phyloP scores from a whole-genome alignment of 2,797 vertebrate genomes.

The Distichodus sexfasciatus region DNA sequence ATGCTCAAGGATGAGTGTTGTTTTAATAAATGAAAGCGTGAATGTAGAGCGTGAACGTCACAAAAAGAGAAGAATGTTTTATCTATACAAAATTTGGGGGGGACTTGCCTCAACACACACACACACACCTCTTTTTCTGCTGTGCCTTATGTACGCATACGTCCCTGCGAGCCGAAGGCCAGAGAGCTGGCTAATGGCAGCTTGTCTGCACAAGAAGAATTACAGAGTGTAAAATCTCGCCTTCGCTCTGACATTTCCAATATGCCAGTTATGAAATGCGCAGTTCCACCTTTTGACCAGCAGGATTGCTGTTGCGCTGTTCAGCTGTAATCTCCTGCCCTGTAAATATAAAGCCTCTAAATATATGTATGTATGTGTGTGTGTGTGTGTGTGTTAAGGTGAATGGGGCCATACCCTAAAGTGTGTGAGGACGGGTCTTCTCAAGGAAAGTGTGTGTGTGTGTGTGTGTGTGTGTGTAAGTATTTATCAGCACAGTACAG shows the following conservation, averaged over 20 bases:
- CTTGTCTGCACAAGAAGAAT: not conserved
- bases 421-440: not conserved
- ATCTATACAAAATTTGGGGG: no score
- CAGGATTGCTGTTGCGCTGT: slow-evolving; percentile 37
- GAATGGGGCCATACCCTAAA: no score
- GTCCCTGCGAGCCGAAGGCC: not conserved
- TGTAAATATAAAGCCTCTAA: no score
- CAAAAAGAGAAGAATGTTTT: no score
- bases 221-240: not conserved
- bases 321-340: not conserved
- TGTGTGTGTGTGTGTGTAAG: no score
- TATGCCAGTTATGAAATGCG: slow-evolving; percentile 21
- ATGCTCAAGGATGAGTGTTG: not conserved
- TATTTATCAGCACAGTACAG: no score
- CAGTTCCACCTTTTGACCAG: slow-evolving; percentile 11
- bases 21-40: not conserved
- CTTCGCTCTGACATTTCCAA: slow-evolving; percentile 2
- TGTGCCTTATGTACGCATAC: no score
- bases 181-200: not conserved
- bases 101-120: no score
- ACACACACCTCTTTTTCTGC: no score
- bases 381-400: not conserved
- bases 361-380: not conserved
- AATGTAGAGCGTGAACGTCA: no score
- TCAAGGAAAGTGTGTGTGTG: no score